A percentile compares a stretch with the other conserved stretches of the same genome.
Evolutionary conservation across 1,140 invertebrate species (phyloP).

Genomic region (Teleopsis dalmanni): DNA sequence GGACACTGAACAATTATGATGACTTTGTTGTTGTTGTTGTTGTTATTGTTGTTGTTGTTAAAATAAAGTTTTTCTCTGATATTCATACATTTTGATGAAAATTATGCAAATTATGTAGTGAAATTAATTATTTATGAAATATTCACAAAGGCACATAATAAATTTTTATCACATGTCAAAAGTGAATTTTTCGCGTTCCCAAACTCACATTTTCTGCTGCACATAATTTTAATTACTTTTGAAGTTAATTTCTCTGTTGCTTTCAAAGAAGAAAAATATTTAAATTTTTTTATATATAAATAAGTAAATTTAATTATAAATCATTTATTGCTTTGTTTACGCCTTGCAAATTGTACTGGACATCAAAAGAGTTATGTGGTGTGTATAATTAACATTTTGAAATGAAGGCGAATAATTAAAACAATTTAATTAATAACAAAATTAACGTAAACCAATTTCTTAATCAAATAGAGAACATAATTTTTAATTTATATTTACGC

Average conservation of each 20-base stretch:
- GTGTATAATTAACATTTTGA: neutral
- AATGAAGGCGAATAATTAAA: neutral
- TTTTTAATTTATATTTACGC: neutral
- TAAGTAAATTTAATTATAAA: neutral
- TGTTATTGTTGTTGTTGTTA: neutral
- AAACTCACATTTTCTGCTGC: neutral
- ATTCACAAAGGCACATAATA: slow-evolving; percentile 5
- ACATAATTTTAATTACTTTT: slow-evolving; percentile 1
- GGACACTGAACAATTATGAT: slow-evolving; percentile 5
- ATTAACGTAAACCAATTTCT: neutral
- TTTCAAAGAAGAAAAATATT: neutral
- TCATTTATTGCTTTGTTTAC: neutral
- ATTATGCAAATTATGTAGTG: slow-evolving; percentile 8
- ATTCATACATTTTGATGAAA: slow-evolving; percentile 6
- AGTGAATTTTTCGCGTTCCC: neutral
- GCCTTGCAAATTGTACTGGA: no score
- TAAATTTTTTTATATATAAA: no score
- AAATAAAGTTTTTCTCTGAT: neutral
- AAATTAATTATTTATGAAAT: slow-evolving; percentile 11
- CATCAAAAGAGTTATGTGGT: no score
- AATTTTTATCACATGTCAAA: neutral
- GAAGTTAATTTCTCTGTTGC: neutral
- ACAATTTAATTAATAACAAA: neutral
- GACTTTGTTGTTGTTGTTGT: neutral
- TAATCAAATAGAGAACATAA: neutral